Base-by-base conservation (phyloP, 1,140 invertebrate genomes). In the Samia ricini region DNA sequence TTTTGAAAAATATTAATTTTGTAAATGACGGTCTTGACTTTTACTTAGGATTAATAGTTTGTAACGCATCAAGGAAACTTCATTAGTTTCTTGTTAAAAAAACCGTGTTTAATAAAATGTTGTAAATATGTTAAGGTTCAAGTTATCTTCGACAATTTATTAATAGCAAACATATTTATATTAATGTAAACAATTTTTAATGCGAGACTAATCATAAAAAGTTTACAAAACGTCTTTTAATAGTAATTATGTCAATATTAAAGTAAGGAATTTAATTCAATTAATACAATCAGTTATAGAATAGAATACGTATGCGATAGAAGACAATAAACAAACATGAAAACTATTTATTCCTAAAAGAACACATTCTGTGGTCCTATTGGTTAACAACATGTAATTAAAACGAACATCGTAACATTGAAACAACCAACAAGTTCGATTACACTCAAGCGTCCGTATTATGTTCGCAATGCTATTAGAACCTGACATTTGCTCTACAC, bases 381-480 rank as follows among this genome's bases (percentile, higher is more conserved):
- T 42, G 33, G 33, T 42, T 42, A 42, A 4, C 10, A 15, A 42
- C 10, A 42, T 15, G 33, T 15, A 42, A 42, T 10, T 5, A 36
- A 36, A 42, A 42, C 4, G 33, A 42, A 42, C 33, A 42, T 1
- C n/a, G n/a, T 15, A 15, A 0, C 33, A 42, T 42, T 42, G 67
- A 67, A 73, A 74, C 61, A 73, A 75, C 70, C 65, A 76, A 74
- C 75, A 74, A 77, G 72, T 81, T 77, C 75, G 76, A 85, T 79
- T 81, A 77, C 79, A 71, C 66, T 72, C 54, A 55, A 67, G 66
- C 66, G 69, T 77, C 64, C 74, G 72, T 76, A 77, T 75, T 75
- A 79, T 79, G 79, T 76, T 74, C 61, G 77, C 69, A 81, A 81
- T 79, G 79, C 81, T 78, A 89, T 89, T 89, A 84, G 75, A 75